Evolutionary conservation across 1,140 invertebrate genomes (phyloP).

Genomic region (Drosophila ercepeae): DNA sequence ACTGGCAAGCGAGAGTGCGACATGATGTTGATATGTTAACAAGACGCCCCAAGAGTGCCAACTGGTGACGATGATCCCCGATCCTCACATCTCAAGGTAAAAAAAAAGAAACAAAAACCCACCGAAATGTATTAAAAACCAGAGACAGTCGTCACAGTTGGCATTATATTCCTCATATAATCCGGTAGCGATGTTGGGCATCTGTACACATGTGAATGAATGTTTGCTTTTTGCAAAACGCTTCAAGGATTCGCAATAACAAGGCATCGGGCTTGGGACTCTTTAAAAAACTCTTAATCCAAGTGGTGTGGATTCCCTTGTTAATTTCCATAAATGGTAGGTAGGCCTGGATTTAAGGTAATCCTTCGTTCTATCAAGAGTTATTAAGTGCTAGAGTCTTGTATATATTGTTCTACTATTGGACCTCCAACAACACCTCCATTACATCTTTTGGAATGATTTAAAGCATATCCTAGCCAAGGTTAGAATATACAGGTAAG

Average conservation of each 20-base stretch:
- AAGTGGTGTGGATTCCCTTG: conserved; percentile 26
- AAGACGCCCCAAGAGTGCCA: conserved; percentile 76
- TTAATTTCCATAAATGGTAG: conserved; percentile 50
- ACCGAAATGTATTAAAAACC: not conserved
- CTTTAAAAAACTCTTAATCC: conserved; percentile 7
- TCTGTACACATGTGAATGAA: conserved; percentile 52
- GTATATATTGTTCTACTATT: too few species aligned
- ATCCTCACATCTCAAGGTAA: too few species aligned
- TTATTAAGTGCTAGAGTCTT: too few species aligned
- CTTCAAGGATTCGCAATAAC: conserved; percentile 57
- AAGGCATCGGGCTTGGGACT: conserved; percentile 21
- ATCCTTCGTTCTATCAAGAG: too few species aligned
- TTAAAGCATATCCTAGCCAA: too few species aligned
- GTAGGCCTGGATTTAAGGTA: conserved; percentile 7
- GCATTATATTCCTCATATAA: conserved; percentile 64
- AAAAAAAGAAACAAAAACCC: not conserved
- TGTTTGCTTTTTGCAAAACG: conserved; percentile 67
- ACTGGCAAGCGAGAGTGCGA: conserved; percentile 64
- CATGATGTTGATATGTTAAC: conserved; percentile 83
- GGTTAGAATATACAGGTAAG: too few species aligned
- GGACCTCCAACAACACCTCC: too few species aligned
- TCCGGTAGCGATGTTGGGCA: conserved; percentile 76
- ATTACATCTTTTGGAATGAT: too few species aligned
- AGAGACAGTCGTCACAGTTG: conserved; percentile 64
- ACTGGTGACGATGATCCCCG: conserved; percentile 61